A percentile compares a stretch with the other conserved stretches of the same genome.
phyloP scores from a whole-genome alignment of 2,113 vertebrate genomes.

The Callopanchax toddi region DNA sequence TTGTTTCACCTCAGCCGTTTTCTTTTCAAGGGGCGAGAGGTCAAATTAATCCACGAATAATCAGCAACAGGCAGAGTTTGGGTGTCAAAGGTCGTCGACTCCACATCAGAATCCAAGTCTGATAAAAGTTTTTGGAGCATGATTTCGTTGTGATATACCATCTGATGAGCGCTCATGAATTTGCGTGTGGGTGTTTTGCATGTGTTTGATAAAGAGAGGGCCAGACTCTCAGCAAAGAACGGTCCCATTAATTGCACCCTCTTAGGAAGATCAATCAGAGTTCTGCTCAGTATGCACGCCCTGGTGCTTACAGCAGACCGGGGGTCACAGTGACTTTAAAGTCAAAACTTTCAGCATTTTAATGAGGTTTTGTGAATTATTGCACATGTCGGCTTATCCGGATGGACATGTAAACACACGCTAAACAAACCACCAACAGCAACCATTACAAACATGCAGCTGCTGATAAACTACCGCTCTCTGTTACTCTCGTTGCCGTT shows the following conservation, averaged over 20 bases:
- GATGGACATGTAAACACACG: conserved; percentile 20
- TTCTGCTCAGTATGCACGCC: conserved; percentile 74
- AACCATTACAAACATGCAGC: conserved; percentile 10
- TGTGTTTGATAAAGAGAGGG: neutral
- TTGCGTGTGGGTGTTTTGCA: conserved; percentile 31
- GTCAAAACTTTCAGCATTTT: conserved; percentile 76
- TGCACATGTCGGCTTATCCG: conserved; percentile 30
- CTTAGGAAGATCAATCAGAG: conserved; percentile 78
- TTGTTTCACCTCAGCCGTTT: conserved; percentile 45
- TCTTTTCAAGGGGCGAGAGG: conserved; percentile 30
- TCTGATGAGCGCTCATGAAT: conserved; percentile 21
- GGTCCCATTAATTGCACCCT: conserved; percentile 74
- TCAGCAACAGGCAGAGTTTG: conserved; percentile 47
- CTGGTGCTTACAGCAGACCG: conserved; percentile 43
- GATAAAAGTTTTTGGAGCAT: conserved; percentile 20
- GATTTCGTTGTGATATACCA: conserved; percentile 22
- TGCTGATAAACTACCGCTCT: neutral
- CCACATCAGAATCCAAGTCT: conserved; percentile 48
- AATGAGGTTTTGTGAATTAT: conserved; percentile 75
- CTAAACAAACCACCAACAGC: neutral
- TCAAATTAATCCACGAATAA: conserved; percentile 51
- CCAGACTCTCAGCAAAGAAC: conserved; percentile 19
- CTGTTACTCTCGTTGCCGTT: neutral
- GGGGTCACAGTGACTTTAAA: conserved; percentile 80
- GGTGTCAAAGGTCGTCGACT: conserved; percentile 41